These are phyloP conservation scores for Aulostomus chinensis DNA, from an alignment of 2,797 vertebrate genomes.

Conservation along the genomic window DNA sequence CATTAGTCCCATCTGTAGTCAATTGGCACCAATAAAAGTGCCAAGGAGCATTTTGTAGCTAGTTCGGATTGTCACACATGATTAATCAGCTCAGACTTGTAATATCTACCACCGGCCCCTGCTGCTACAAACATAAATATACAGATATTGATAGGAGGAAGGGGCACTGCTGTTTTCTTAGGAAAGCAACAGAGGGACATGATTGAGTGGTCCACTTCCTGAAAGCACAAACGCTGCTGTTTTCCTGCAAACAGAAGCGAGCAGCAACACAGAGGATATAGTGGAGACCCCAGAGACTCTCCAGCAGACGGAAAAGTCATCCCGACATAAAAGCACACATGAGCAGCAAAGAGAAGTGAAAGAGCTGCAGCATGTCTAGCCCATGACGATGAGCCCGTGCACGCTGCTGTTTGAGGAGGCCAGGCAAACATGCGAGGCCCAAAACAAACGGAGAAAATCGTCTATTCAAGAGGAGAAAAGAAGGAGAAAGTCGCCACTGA, in stretches of 20 bases:
- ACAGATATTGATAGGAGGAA: slow-evolving; percentile 37
- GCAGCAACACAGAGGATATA: slow-evolving; percentile 50
- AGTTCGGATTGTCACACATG: slow-evolving; percentile 42
- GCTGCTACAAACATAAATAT: slow-evolving; percentile 58
- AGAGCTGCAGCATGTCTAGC: slow-evolving; percentile 30
- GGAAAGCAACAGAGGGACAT: slow-evolving; percentile 30
- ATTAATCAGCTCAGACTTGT: slow-evolving; percentile 58
- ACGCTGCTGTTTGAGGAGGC: slow-evolving; percentile 20
- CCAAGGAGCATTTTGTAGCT: slow-evolving; percentile 51
- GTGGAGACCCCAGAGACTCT: slow-evolving; percentile 47
- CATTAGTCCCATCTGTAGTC: slow-evolving; percentile 69
- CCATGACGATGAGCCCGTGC: slow-evolving; percentile 49
- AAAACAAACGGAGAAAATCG: slow-evolving; percentile 35
- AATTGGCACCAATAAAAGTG: slow-evolving; percentile 63
- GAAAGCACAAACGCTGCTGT: slow-evolving; percentile 44
- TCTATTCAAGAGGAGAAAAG: slow-evolving; percentile 18
- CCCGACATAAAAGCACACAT: slow-evolving; percentile 62
- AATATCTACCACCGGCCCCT: slow-evolving; percentile 52
- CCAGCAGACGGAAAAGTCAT: slow-evolving; percentile 77
- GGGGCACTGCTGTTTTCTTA: slow-evolving; percentile 53
- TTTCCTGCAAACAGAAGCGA: slow-evolving; percentile 47
- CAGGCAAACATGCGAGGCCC: slow-evolving; percentile 1
- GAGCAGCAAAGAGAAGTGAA: slow-evolving; percentile 47
- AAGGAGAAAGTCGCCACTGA: slow-evolving; percentile 3
- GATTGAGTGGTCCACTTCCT: slow-evolving; percentile 32